These are phyloP conservation scores for Tiliacea aurago DNA, from an alignment of 2,888 invertebrate genomes.

Conservation along the genomic window DNA sequence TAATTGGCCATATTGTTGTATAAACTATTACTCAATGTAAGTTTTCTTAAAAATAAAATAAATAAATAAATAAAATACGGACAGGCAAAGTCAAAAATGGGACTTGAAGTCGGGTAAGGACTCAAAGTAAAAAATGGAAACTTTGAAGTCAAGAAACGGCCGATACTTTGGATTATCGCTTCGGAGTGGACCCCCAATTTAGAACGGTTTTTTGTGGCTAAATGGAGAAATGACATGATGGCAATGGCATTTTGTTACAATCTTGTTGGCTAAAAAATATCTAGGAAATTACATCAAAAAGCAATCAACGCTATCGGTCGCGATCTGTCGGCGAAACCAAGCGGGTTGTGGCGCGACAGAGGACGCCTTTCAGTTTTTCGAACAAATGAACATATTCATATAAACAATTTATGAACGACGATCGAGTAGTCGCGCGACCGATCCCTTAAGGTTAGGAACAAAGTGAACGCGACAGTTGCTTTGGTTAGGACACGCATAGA, in stretches of 20 bases:
- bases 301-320: not conserved
- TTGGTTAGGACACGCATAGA: not conserved
- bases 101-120: too few relatives aligned
- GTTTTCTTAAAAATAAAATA: too few relatives aligned
- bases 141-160: too few relatives aligned
- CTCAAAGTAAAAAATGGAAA: too few relatives aligned
- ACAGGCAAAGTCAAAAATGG: too few relatives aligned
- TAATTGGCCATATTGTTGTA: too few relatives aligned
- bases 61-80: too few relatives aligned
- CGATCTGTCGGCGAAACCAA: not conserved
- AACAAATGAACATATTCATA: not conserved
- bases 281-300: not conserved
- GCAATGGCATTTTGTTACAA: not conserved
- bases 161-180: too few relatives aligned
- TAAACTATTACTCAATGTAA: too few relatives aligned
- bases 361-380: not conserved
- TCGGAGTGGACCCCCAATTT: not conserved
- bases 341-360: not conserved
- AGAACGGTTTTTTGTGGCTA: not conserved
- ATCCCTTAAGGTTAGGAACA: too few relatives aligned
- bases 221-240: not conserved
- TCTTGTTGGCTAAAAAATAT: not conserved
- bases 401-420: not conserved
- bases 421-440: not conserved
- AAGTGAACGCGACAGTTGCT: not conserved